phyloP scores from a whole-genome alignment of 2,888 invertebrate genomes.

The Cerastoderma edule region DNA sequence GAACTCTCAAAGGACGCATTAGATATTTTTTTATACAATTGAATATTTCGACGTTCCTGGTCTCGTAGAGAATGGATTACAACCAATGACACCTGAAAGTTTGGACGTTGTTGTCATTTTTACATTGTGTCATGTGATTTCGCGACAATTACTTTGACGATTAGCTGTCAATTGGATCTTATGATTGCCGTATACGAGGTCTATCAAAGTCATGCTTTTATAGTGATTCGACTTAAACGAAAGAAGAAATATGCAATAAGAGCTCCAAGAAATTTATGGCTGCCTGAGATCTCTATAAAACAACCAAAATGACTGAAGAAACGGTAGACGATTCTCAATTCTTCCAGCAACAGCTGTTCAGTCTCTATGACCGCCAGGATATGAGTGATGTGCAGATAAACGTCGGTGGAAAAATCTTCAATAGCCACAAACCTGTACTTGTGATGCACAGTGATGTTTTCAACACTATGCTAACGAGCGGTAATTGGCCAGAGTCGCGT shows the following conservation, averaged over 20 bases:
- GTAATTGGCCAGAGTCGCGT: constrained; percentile 95
- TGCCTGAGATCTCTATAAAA: not conserved
- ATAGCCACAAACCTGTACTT: constrained; percentile 94
- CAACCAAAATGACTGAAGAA: constrained; percentile 29
- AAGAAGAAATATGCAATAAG: not conserved
- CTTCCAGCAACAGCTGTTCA: constrained; percentile 58
- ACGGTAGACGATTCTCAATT: constrained; percentile 44
- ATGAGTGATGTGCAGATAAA: constrained; percentile 95
- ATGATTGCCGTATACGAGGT: not conserved
- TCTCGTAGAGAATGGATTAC: too few species aligned
- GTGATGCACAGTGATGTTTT: constrained; percentile 98
- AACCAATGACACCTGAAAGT: too few species aligned
- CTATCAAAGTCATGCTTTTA: not conserved
- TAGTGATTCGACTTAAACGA: not conserved
- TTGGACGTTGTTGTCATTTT: too few species aligned
- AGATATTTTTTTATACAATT: too few species aligned
- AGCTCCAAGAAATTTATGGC: not conserved
- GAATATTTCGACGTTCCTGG: too few species aligned
- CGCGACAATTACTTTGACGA: not conserved
- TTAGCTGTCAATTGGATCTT: not conserved
- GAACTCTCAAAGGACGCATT: too few species aligned
- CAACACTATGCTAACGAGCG: constrained; percentile 96
- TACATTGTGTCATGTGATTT: not conserved
- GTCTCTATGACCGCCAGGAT: constrained; percentile 83
- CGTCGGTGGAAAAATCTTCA: constrained; percentile 92